phyloP scores from a whole-genome alignment of 2,888 invertebrate genomes.

The Anoncus sp. region DNA sequence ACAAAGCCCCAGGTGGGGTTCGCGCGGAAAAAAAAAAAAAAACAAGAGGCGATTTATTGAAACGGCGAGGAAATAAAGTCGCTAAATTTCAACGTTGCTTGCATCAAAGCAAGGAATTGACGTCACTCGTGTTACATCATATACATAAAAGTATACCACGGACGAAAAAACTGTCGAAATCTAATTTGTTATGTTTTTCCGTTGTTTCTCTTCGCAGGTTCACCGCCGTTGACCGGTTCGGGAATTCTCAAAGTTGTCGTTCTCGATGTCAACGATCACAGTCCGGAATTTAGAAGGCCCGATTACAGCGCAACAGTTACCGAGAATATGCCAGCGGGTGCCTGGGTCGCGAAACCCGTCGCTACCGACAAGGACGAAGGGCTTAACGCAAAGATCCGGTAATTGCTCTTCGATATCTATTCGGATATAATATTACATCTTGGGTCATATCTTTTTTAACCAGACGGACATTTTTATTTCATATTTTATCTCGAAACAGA shows the following conservation, averaged over 20 bases:
- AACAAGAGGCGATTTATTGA: too few species aligned
- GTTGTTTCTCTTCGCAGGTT: conserved; percentile 87
- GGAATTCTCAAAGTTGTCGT: conserved; percentile 95
- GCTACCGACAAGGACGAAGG: conserved; percentile 94
- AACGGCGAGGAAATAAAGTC: too few species aligned
- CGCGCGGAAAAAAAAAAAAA: too few species aligned
- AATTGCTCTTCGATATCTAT: conserved; percentile 65
- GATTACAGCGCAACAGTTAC: conserved; percentile 91
- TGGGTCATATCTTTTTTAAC: too few species aligned
- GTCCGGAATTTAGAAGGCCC: conserved; percentile 93
- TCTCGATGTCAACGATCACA: conserved; percentile 97
- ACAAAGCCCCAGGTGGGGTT: too few species aligned
- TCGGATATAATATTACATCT: too few species aligned
- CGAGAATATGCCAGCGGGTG: conserved; percentile 93
- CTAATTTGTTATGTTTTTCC: neutral
- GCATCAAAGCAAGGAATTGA: too few species aligned
- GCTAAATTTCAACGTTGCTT: too few species aligned
- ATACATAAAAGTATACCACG: too few species aligned
- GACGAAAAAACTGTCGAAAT: neutral
- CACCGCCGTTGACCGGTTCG: conserved; percentile 96
- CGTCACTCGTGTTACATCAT: too few species aligned
- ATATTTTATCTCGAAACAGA: conserved; percentile 75
- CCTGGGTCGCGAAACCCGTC: conserved; percentile 90
- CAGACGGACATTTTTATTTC: conserved; percentile 16
- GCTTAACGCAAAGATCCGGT: conserved; percentile 93